phyloP scores from a whole-genome alignment of 1,140 invertebrate species.

The Calliphora vicina region DNA sequence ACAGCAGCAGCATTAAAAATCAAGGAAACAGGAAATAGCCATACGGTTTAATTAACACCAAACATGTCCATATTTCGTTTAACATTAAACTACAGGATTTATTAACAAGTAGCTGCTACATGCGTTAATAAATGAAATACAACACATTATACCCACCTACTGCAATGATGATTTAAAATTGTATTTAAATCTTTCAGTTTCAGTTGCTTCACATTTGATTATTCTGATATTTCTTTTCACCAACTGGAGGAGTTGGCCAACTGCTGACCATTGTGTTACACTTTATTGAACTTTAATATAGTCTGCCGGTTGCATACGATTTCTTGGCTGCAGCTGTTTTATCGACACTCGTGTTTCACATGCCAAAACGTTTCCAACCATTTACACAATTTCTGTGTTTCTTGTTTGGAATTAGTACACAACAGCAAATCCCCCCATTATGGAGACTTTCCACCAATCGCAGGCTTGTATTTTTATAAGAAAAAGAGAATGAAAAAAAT shows the following conservation, averaged over 20 bases:
- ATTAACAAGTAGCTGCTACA: too few species aligned
- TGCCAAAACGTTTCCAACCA: slow-evolving; percentile 14
- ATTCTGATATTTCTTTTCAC: not conserved
- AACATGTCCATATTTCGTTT: not conserved
- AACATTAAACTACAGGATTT: too few species aligned
- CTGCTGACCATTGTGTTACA: not conserved
- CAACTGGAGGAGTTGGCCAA: not conserved
- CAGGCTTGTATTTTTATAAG: not conserved
- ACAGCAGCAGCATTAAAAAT: too few species aligned
- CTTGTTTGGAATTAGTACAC: not conserved
- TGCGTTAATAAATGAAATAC: too few species aligned
- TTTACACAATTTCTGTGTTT: not conserved
- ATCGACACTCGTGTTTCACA: slow-evolving; percentile 27
- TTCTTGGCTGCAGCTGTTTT: not conserved
- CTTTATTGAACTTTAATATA: too few species aligned
- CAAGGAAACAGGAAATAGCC: not conserved
- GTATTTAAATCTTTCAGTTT: too few species aligned
- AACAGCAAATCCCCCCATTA: not conserved
- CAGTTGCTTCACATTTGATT: too few species aligned
- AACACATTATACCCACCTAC: too few species aligned
- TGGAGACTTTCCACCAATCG: not conserved
- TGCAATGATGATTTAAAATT: too few species aligned
- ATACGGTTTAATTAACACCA: not conserved
- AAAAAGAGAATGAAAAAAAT: not conserved
- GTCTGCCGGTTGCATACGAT: not conserved